Base-by-base conservation (phyloP, 1,140 invertebrate species). In the Branchinecta lynchi region DNA sequence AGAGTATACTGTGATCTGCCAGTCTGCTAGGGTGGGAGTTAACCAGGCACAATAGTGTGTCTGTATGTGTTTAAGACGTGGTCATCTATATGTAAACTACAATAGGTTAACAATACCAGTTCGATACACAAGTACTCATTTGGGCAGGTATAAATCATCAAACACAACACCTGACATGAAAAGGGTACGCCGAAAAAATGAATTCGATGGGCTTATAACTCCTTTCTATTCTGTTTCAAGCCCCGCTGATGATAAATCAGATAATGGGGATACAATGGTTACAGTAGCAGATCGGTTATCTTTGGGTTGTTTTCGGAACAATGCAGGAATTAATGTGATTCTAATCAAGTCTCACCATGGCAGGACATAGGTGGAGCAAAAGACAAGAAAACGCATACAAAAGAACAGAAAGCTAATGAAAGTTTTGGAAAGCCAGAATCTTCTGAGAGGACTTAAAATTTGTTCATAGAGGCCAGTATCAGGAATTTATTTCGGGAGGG, bases 11-110 rank as follows among this genome's bases (percentile, higher is more conserved):
- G 32, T 32, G 1, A 32, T 32, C 32, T 32, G 32, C 32, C 32
- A 32, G 32, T 32, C 32, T 32, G 32, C 32, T 32, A 32, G 32
- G 32, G 32, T 32, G 32, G 32, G 32, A 32, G 32, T 32, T 32
- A 32, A 32, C 32, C 32, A 20, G 51, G 17, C 17, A 60, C 51
- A 60, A 60, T 60, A 60, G 51, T 60, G 51, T 20, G 51, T 60
- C 51, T 60, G 12, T 60, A 60, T 60, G 51, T 60, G 17, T 60
- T 60, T 60, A 60, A 60, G 51, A 60, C 12, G 12, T 60, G 51
- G 51, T 60, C 51, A 60, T 60, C 51, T 60, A 20, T 60, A 60
- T 60, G 51, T 15, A 15, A 60, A 60, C 51, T 60, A 60, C 51
- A 60, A 60, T 32, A 60, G 51, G 51, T 60, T 60, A 60, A 60